Base-by-base conservation (phyloP, 1,140 invertebrate species). In the Nephila pilipes region DNA sequence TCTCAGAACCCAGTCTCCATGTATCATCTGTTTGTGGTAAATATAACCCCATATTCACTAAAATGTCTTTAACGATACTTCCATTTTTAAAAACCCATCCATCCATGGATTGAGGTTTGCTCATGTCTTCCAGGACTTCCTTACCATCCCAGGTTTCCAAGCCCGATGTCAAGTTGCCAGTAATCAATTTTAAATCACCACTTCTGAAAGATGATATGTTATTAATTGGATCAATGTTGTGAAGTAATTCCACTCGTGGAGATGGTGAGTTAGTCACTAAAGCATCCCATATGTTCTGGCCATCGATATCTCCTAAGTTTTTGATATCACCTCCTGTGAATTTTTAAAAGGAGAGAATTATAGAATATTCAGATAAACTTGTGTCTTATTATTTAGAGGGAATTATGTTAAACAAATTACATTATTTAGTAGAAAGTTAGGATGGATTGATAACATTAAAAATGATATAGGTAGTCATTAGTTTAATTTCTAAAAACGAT, bases 161-260 rank as follows among this genome's bases (percentile, higher is more conserved):
- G 46, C 38, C 25, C 32, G 38, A n/a, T 3, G 12, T 29, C n/a
- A 83, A 55, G 4, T 54, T 54, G 16, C 81, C 81, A 95, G 97
- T 96, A 10, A 98, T 95, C 2, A 98, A 92, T 95, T 99, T 99
- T 97, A 97, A 99, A 58, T 97, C 96, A 22, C 97, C 97, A 1
- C 97, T 94, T 4, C 97, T 97, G 4, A 99, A 95, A 0, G 97
- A 97, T 10, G 38, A 55, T 0, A 57, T 22, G 22, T 57, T 57
- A 55, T n/a, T 22, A 2, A 83, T 55, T 0, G 81, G 81, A 18
- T 83, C 81, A 0, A 97, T 96, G 94, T 96, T 97, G 94, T 98
- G 98, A 0, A 99, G 95, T 54, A 99, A 95, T 79, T 96, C 96
- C 1, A 95, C 96, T 80, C 98, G 96, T 0, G 96, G 96, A 0